A percentile compares a stretch with the other conserved stretches of the same genome.
Evolutionary conservation across 2,113 vertebrate genomes (phyloP).

Genomic region (Elanus axillaris): DNA sequence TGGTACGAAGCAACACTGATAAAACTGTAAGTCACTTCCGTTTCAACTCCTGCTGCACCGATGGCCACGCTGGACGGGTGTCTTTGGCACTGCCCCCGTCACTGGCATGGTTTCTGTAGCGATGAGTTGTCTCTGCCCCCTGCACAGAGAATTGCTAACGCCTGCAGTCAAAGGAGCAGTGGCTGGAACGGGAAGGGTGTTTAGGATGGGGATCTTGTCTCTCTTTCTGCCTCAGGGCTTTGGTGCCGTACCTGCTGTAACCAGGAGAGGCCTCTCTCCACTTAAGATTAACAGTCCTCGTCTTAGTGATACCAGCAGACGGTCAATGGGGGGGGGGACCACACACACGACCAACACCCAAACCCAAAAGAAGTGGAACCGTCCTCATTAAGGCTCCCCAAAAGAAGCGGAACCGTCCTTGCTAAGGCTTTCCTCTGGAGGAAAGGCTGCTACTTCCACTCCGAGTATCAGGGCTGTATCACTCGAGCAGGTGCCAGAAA

Average conservation of each 20-base stretch:
- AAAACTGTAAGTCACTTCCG: background rate
- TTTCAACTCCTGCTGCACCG: background rate
- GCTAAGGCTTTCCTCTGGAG: background rate
- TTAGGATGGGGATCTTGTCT: fast-evolving
- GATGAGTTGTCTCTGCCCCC: too few species aligned
- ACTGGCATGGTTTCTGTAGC: fast-evolving
- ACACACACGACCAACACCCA: too few species aligned
- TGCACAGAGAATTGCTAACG: fast-evolving
- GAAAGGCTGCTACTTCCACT: background rate
- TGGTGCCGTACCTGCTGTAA: background rate
- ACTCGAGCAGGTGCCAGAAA: background rate
- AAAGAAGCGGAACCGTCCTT: background rate
- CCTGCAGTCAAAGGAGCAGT: background rate
- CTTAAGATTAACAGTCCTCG: background rate
- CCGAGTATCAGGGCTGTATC: background rate
- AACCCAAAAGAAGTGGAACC: too few species aligned
- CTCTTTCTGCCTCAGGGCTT: background rate
- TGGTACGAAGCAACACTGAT: background rate
- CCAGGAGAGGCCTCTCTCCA: background rate
- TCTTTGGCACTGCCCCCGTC: background rate
- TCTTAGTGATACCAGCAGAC: fast-evolving
- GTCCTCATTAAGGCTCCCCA: too few species aligned
- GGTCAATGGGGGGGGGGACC: too few species aligned
- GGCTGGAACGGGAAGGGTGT: too few species aligned
- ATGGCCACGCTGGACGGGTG: fast-evolving